Evolutionary conservation across 2,113 vertebrate species (phyloP), one percentile per base, ranked within the genome.

Genomic region (Sitta europaea): DNA sequence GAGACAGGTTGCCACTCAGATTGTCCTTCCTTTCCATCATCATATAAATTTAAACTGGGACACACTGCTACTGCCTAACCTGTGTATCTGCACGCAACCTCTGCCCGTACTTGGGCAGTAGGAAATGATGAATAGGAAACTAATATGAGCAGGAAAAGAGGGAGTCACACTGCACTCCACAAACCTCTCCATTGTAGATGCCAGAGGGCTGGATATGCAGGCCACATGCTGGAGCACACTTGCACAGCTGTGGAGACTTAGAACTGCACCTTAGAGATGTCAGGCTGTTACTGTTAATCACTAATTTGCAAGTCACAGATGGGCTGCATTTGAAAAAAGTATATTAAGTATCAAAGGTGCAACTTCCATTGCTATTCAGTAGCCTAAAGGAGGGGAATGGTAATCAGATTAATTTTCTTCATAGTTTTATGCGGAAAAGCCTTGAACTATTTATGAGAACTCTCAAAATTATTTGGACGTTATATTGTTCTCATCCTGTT

Each of bases 111-210:
- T 14, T 10, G 33, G 33, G 38, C 35, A 61, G 35, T 2, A 40
- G 38, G 31, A 61, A 71, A 51, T 7, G 3, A 36, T 36, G 17
- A 45, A 22, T 12, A 31, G 61, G 53, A 75, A 81, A 45, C 22
- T 45, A n/a, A 10, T 1, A 25, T 0, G 1, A 82, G 12, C 38
- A 75, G 48, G 47, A 36, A 62, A 68, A 13, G 20, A 45, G 12
- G 20, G 21, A 80, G 16, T 38, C 42, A 47, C 23, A 4, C 15
- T 2, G 2, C 45, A 12, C 36, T 79, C 27, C 22, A 23, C 28
- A 4, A 50, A 2, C 27, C 45, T 55, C 53, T 75, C 35, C 6
- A 1, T 12, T 28, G 43, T 31, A 36, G n/a, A 8, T 68, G 14
- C 36, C 17, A 55, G 7, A 48, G 53, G 54, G 8, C 0, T 42